Evolutionary conservation across 2,797 vertebrate species (phyloP).

Genomic region (Microctenopoma stevenorrisi): DNA sequence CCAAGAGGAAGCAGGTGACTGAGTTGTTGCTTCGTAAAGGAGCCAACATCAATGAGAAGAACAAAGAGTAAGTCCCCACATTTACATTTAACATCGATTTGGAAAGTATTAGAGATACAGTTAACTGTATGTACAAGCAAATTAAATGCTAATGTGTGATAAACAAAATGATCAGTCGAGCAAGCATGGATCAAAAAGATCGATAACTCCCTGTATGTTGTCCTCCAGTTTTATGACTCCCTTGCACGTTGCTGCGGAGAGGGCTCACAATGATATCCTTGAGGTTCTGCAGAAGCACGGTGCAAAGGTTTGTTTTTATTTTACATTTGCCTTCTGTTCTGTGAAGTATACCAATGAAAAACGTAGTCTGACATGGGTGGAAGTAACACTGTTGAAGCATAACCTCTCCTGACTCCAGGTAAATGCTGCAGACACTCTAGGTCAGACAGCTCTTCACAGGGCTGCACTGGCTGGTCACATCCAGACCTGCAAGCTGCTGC

Average conservation of each 20-base stretch:
- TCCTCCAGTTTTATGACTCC: conserved; percentile 93
- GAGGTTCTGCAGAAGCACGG: conserved; percentile 98
- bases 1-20: conserved; percentile 96
- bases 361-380: background rate
- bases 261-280: conserved; percentile 96
- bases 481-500: conserved; percentile 94
- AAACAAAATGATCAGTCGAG: background rate
- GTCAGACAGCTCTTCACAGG: conserved; percentile 94
- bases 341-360: background rate
- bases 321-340: background rate
- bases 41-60: conserved; percentile 97
- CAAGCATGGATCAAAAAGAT: background rate
- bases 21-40: conserved; percentile 96
- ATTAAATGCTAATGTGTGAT: background rate
- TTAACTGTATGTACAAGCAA: background rate
- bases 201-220: conserved; percentile 4
- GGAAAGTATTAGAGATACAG: background rate
- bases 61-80: conserved; percentile 89
- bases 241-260: conserved; percentile 93
- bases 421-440: conserved; percentile 95
- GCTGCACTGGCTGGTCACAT: conserved; percentile 95
- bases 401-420: conserved; percentile 80
- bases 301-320: conserved; percentile 85
- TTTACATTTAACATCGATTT: background rate
- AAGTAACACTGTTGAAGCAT: background rate